Percentiles rank a stretch among this genome's conserved stretches.
These are phyloP conservation scores for Hapalemur alaotrensis DNA, from an alignment of 2,797 vertebrate species.

Conservation along the genomic window DNA sequence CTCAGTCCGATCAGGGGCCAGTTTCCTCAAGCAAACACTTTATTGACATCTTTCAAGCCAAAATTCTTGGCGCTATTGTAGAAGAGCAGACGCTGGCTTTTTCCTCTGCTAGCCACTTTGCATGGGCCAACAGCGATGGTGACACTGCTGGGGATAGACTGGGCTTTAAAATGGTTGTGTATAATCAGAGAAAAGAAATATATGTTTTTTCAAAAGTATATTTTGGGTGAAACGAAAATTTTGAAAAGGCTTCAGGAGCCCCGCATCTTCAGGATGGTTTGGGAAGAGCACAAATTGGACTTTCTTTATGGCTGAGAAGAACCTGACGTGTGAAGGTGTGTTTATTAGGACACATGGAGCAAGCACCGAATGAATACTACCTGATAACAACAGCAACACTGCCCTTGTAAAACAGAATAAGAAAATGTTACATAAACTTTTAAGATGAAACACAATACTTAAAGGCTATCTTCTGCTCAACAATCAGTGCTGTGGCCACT, in stretches of 20 bases:
- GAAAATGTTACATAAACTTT: neutral
- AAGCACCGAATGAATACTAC: neutral
- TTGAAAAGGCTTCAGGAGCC: neutral
- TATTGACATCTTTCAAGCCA: neutral
- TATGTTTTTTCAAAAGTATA: neutral
- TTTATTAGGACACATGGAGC: neutral
- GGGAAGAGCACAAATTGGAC: neutral
- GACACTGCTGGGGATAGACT: neutral
- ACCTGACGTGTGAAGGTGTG: neutral
- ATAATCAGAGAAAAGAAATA: neutral
- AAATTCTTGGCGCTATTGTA: neutral
- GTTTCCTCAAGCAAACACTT: neutral
- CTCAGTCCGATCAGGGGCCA: neutral
- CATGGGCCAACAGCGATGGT: neutral
- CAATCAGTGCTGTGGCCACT: neutral
- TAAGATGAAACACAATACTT: neutral
- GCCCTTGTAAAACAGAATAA: neutral
- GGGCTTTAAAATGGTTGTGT: neutral
- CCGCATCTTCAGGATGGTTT: neutral
- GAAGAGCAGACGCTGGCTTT: neutral
- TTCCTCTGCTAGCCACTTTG: neutral
- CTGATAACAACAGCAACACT: neutral
- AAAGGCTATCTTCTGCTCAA: neutral
- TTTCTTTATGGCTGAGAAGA: neutral
- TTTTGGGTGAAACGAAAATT: neutral